Evolutionary conservation across 2,888 invertebrate genomes (phyloP).

Genomic region (Aleiodes alternator): DNA sequence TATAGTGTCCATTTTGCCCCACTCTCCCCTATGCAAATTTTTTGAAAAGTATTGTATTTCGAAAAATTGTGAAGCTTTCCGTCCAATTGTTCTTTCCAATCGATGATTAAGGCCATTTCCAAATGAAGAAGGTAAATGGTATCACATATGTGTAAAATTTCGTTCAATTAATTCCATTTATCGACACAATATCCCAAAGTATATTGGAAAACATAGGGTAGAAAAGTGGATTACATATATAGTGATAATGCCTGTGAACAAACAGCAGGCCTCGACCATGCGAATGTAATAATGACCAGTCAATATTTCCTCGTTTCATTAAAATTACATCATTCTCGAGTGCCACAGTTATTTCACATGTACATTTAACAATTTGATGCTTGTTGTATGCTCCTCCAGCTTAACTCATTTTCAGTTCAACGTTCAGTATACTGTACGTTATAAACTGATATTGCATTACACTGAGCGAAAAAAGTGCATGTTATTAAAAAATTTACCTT

Average conservation of each 20-base stretch:
- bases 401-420: background rate
- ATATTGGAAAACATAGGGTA: conserved; percentile 16
- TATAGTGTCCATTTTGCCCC: too few relatives aligned
- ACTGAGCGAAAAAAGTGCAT: background rate
- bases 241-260: background rate
- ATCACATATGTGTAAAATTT: conserved; percentile 21
- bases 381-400: conserved; percentile 1
- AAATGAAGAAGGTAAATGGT: conserved; percentile 16
- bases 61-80: background rate
- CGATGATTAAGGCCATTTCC: background rate
- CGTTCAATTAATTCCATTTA: conserved; percentile 48
- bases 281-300: conserved; percentile 11
- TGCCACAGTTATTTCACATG: background rate
- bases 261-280: background rate
- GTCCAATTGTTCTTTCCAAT: background rate
- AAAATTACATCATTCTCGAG: conserved; percentile 10
- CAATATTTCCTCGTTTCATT: background rate
- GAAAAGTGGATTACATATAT: conserved; percentile 6
- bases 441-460: background rate
- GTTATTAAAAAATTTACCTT: too few relatives aligned
- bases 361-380: conserved; percentile 14
- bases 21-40: too few relatives aligned
- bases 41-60: too few relatives aligned
- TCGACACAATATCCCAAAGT: conserved; percentile 20
- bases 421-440: background rate